These are phyloP conservation scores for Galaxea fascicularis DNA, from an alignment of 92 coral and sea anemone genomes.

Conservation along the genomic window DNA sequence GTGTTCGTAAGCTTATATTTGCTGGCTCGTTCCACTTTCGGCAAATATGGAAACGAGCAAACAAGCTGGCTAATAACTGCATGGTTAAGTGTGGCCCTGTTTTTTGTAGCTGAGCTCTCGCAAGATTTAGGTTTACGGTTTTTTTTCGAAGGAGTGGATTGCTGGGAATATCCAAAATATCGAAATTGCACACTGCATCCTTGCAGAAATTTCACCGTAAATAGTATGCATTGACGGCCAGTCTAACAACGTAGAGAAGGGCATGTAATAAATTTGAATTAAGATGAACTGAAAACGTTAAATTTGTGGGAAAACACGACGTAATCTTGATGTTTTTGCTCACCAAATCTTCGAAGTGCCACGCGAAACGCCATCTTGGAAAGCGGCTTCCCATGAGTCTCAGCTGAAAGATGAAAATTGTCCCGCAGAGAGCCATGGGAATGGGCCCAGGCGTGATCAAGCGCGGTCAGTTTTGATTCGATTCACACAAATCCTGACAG, in stretches of 20 bases:
- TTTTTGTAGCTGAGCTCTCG: too few species aligned
- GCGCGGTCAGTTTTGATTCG: conserved; percentile 49
- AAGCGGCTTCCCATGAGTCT: conserved; percentile 45
- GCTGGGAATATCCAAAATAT: background rate
- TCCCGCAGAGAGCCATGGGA: conserved; percentile 24
- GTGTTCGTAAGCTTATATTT: too few species aligned
- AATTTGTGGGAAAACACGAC: background rate
- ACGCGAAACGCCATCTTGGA: conserved; percentile 99
- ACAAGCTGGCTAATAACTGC: too few species aligned
- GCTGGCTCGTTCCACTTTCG: too few species aligned
- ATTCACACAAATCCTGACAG: too few species aligned
- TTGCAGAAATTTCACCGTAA: too few species aligned
- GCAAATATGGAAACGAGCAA: too few species aligned
- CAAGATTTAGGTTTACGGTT: too few species aligned
- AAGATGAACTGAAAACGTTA: too few species aligned
- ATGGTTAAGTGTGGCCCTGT: too few species aligned
- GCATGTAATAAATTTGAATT: background rate
- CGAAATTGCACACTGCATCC: background rate
- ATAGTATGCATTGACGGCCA: too few species aligned
- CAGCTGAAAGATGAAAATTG: background rate
- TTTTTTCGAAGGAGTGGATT: too few species aligned
- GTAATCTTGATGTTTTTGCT: conserved; percentile 35
- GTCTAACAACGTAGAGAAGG: background rate
- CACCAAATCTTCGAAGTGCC: conserved; percentile 92
- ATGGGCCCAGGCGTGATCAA: conserved; percentile 8